These are phyloP conservation scores for Coremacera marginata DNA, from an alignment of 2,888 invertebrate genomes.

Conservation along the genomic window DNA sequence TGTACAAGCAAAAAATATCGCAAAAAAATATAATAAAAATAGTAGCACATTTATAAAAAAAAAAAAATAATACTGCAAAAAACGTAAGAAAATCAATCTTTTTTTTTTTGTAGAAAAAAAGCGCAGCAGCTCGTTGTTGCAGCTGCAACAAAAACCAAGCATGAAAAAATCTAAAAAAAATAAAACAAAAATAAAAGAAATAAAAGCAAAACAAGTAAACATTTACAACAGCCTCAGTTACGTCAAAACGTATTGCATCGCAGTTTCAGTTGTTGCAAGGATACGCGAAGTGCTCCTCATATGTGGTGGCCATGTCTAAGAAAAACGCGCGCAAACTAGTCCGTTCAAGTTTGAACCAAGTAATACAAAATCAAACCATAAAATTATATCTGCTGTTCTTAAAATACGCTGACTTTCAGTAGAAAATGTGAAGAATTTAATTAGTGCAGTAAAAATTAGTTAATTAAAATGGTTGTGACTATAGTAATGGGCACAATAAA, in stretches of 20 bases:
- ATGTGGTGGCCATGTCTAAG: slow-evolving; percentile 3
- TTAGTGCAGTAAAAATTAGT: too few species aligned
- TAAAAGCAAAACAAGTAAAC: slow-evolving; percentile 47
- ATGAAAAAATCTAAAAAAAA: slow-evolving; percentile 28
- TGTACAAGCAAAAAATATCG: not conserved
- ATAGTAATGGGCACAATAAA: slow-evolving; percentile 4
- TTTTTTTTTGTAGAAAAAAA: slow-evolving; percentile 43
- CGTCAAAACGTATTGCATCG: slow-evolving; percentile 34
- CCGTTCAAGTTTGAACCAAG: not conserved
- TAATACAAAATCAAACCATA: slow-evolving; percentile 16
- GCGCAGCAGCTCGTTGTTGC: slow-evolving; percentile 47
- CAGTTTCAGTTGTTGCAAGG: slow-evolving; percentile 39
- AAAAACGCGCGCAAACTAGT: slow-evolving; percentile 26
- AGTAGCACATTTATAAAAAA: slow-evolving; percentile 29
- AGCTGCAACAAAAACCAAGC: slow-evolving; percentile 38
- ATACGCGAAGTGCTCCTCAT: slow-evolving; percentile 32
- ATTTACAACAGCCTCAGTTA: slow-evolving; percentile 55
- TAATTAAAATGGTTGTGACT: not conserved
- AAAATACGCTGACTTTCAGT: not conserved
- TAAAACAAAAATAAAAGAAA: slow-evolving; percentile 39
- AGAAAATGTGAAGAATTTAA: too few species aligned
- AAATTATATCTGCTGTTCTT: not conserved
- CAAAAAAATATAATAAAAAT: not conserved
- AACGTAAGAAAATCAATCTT: slow-evolving; percentile 36
- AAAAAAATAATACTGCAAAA: slow-evolving; percentile 36